Evolutionary conservation across 2,797 vertebrate genomes (phyloP), one percentile per base, ranked within the genome.

Genomic region (Podarcis siculus): DNA sequence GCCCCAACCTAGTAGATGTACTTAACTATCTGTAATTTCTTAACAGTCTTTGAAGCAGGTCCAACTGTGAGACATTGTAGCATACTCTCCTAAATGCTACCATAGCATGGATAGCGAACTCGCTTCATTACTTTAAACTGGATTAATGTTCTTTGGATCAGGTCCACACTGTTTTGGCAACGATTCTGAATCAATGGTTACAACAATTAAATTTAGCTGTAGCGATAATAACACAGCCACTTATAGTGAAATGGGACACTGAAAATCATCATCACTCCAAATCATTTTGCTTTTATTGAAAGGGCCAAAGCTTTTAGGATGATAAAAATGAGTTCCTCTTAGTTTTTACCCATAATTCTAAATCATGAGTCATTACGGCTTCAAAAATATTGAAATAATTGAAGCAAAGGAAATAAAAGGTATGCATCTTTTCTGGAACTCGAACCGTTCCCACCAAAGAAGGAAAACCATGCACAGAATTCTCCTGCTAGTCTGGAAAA

Each of bases 211-310:
- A 76, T 61, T 8, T 71, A 7, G 27, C 49, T 79, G n/a, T 30
- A 37, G 8, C 3, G 67, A 79, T 37, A 45, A 13, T 55, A 35
- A 86, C 21, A 27, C 64, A 79, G 25, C 39, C 30, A 86, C 23
- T 30, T 32, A n/a, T 8, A n/a, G 39, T 64, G 61, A 64, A 64
- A 64, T 64, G 61, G 32, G 30, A 45, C 35, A 23, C 49, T 75
- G 45, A 73, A 95, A 95, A 64, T 95, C 93, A 90, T 87, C 93
- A 96, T 97, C 97, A 93, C 96, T 97, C 96, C 95, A 94, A 93
- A 7, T 90, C 92, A 94, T 94, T 83, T 94, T 95, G 93, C 93
- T 86, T 88, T 89, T 84, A 91, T 94, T 93, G 95, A 92, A 1
- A 69, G 86, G 95, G 96, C 96, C 92, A 93, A 90, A 93, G 12